Evolutionary conservation across 1,140 invertebrate species (phyloP).

Genomic region (Papilio glaucus): DNA sequence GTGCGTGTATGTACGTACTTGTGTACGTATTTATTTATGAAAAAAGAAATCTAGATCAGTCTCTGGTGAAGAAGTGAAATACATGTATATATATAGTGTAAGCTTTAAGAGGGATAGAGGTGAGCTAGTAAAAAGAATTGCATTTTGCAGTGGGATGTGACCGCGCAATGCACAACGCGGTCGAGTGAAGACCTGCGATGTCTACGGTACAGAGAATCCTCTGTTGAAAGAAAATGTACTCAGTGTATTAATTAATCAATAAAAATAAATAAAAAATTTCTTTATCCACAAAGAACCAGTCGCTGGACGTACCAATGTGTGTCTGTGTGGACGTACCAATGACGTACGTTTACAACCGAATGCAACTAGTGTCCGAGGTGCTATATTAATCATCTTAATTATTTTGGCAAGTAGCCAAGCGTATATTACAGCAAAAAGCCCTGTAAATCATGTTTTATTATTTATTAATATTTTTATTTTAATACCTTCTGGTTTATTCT

Average conservation of each 20-base stretch:
- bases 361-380: neutral
- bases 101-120: neutral
- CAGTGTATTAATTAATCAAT: too few relatives aligned
- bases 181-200: conserved; percentile 14
- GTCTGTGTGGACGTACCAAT: neutral
- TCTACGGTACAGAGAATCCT: neutral
- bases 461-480: too few relatives aligned
- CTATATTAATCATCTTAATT: conserved; percentile 3
- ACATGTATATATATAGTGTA: too few relatives aligned
- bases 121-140: neutral
- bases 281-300: neutral
- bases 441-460: neutral
- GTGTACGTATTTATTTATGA: too few relatives aligned
- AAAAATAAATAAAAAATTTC: too few relatives aligned
- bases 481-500: too few relatives aligned
- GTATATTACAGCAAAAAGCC: neutral
- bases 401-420: conserved; percentile 10
- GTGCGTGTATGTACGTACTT: too few relatives aligned
- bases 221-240: too few relatives aligned
- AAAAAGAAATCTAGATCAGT: too few relatives aligned
- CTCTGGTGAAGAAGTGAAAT: too few relatives aligned
- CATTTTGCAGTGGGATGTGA: neutral
- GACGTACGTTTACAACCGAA: neutral
- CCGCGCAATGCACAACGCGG: conserved; percentile 4
- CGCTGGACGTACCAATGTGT: too few relatives aligned